Evolutionary conservation across 2,888 invertebrate genomes (phyloP), one percentile per base, ranked within the genome.

Genomic region (Melinaea marsaeus): DNA sequence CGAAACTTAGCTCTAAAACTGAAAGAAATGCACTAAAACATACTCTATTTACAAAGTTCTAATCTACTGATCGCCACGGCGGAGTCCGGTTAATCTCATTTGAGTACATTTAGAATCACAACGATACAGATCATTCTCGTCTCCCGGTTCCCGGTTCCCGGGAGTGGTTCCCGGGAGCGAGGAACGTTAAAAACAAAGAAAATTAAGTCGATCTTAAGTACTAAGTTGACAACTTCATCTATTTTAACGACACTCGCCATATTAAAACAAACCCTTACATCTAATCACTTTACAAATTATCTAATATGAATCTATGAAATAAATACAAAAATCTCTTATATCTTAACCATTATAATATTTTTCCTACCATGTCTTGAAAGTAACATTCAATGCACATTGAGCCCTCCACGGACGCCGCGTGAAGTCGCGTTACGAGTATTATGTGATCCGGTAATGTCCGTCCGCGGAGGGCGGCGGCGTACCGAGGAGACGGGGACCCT

Each of bases 241-340:
- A 79, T 78, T 77, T 76, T 79, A 83, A 89, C 86, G 87, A 90
- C 89, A 82, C 87, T 85, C 84, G 90, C 90, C 89, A 90, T 90
- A 86, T 84, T 80, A 81, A 88, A 79, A 80, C 82, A 83, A 79
- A 69, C 66, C 60, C 85, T 87, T 88, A 86, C 74, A 79, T 69
- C 87, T 90, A 90, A 74, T 82, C 84, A 88, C 87, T 90, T 88
- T 90, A 90, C 90, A 90, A 89, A 84, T 88, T 89, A 89, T 81
- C 90, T 90, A 90, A 86, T 89, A 90, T 89, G 90, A 87, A 81
- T 88, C 89, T 90, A 90, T 88, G 76, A 86, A 90, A 90, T 90
- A 90, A 90, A 90, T 90, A 90, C 90, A 90, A 90, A 89, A 88
- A 87, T 88, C 88, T 89, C 73, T 77, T 79, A 76, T 75, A 83